Conservation (phyloP, 2,797 vertebrate species). For the Microcaecilia unicolor region DNA sequence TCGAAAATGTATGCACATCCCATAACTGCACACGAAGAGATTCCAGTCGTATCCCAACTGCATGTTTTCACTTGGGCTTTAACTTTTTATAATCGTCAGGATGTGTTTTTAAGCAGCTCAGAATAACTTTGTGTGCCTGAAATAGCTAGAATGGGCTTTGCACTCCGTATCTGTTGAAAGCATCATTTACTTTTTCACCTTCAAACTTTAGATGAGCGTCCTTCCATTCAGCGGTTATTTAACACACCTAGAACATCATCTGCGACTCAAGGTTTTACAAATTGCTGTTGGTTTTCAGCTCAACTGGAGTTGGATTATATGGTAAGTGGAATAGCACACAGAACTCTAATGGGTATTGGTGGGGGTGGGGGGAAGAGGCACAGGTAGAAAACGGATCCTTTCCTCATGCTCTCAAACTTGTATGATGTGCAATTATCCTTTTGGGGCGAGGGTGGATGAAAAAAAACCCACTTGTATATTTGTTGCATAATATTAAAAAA, state of each 20-base stretch:
- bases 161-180: conserved; percentile 4
- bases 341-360: too few relatives aligned
- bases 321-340: conserved; percentile 13
- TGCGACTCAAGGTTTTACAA: too few relatives aligned
- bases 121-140: conserved; percentile 13
- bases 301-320: background rate
- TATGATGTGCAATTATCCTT: too few relatives aligned
- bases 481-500: conserved; percentile 14
- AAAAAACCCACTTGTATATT: conserved; percentile 6
- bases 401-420: too few relatives aligned
- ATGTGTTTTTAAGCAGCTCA: conserved; percentile 16
- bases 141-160: too few relatives aligned
- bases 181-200: conserved; percentile 20
- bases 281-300: conserved; percentile 5
- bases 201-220: conserved; percentile 8
- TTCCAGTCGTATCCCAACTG: conserved; percentile 10
- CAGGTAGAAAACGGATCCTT: too few relatives aligned
- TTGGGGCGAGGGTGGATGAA: background rate
- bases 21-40: too few relatives aligned
- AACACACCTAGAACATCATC: conserved; percentile 10
- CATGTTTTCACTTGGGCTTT: conserved; percentile 18
- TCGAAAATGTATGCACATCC: conserved; percentile 10
- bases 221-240: conserved; percentile 1
- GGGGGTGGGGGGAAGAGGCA: too few relatives aligned
- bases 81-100: conserved; percentile 14